A percentile compares a stretch with the other conserved stretches of the same genome.
These are phyloP conservation scores for Anhinga rufa DNA, from an alignment of 2,113 vertebrate genomes.

Conservation along the genomic window DNA sequence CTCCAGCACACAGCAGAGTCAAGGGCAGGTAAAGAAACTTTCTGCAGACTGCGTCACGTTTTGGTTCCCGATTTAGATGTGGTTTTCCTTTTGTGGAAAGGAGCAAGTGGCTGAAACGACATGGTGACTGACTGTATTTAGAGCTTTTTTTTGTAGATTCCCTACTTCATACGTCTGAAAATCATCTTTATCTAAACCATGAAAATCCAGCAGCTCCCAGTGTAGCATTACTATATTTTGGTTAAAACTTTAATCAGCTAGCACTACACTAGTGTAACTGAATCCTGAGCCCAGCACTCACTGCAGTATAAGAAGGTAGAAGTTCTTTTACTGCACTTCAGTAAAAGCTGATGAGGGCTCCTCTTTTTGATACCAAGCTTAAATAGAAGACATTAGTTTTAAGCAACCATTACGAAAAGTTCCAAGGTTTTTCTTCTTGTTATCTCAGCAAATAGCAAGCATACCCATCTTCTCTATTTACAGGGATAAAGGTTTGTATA, in stretches of 20 bases:
- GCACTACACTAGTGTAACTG: rapidly evolving
- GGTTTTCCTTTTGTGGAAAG: neutral
- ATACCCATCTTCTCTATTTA: neutral
- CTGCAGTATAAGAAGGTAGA: neutral
- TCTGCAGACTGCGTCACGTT: neutral
- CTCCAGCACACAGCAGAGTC: neutral
- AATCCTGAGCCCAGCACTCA: neutral
- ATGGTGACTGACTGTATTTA: neutral
- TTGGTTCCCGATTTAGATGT: neutral
- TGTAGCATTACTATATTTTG: neutral
- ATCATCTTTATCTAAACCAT: neutral
- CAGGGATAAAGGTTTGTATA: neutral
- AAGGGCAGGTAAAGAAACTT: neutral
- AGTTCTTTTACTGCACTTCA: neutral
- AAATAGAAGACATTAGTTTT: neutral
- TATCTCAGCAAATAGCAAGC: neutral
- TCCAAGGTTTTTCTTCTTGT: neutral
- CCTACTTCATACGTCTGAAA: neutral
- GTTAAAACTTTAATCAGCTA: neutral
- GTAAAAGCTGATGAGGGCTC: neutral
- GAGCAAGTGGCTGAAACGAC: neutral
- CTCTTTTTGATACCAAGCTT: neutral
- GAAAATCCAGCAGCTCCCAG: neutral
- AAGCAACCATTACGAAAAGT: neutral
- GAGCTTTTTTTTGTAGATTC: neutral